Evolutionary conservation across 2,797 vertebrate species (phyloP).

Genomic region (Carapus acus): DNA sequence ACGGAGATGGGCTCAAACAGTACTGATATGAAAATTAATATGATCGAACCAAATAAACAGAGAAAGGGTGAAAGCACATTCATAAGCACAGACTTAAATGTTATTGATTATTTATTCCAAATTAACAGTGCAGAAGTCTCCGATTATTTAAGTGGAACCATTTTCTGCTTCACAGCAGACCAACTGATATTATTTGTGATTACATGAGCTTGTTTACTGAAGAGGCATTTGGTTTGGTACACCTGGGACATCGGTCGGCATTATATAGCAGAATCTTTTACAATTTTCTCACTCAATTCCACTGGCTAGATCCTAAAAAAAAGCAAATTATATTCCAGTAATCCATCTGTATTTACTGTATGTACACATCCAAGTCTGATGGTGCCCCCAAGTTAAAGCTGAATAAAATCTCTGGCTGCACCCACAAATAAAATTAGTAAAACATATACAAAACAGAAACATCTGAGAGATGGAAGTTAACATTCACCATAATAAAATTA

Average conservation of each 20-base stretch:
- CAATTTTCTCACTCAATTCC: background rate
- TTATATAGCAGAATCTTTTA: conserved; percentile 19
- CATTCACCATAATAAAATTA: conserved; percentile 41
- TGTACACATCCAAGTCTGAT: conserved; percentile 55
- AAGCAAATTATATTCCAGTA: conserved; percentile 55
- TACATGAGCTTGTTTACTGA: background rate
- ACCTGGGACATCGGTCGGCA: background rate
- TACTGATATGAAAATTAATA: too few relatives aligned
- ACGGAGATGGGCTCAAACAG: too few relatives aligned
- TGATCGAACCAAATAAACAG: too few relatives aligned
- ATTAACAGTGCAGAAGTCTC: conserved; percentile 3
- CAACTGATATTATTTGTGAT: conserved; percentile 3
- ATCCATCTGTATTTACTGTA: conserved; percentile 63
- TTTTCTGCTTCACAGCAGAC: background rate
- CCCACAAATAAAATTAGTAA: conserved; percentile 39
- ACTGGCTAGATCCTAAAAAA: conserved; percentile 53
- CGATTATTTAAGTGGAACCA: background rate
- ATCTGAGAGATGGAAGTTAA: conserved; percentile 41
- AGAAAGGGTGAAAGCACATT: background rate
- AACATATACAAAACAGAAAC: conserved; percentile 49
- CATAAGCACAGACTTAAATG: background rate
- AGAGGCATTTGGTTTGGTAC: conserved; percentile 13
- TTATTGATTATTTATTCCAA: background rate
- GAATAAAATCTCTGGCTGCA: conserved; percentile 43
- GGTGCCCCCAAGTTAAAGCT: conserved; percentile 25